These are phyloP conservation scores for Macrotrachela quadricornifera DNA, from an alignment of 1,140 invertebrate genomes.

Conservation along the genomic window DNA sequence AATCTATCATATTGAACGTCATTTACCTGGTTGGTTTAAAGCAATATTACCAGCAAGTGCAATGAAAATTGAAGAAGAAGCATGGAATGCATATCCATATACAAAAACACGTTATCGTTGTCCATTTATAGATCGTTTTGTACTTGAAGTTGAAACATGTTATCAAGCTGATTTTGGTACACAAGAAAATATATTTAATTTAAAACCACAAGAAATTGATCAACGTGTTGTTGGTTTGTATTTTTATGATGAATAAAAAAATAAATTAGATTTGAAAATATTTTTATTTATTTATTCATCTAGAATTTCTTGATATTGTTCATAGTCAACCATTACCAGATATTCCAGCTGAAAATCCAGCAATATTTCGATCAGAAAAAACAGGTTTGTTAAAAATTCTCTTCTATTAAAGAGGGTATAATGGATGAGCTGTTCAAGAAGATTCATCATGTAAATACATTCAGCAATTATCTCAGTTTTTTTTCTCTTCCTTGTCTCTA, in stretches of 20 bases:
- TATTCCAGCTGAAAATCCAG: slow-evolving; percentile 77
- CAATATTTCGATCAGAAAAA: slow-evolving; percentile 63
- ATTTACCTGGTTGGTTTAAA: slow-evolving; percentile 43
- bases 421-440: too few relatives aligned
- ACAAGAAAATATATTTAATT: slow-evolving; percentile 87
- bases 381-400: slow-evolving; percentile 30
- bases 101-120: slow-evolving; percentile 82
- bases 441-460: too few relatives aligned
- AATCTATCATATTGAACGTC: slow-evolving; percentile 90
- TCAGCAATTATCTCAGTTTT: too few relatives aligned
- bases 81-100: slow-evolving; percentile 98
- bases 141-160: slow-evolving; percentile 89
- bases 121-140: slow-evolving; percentile 96
- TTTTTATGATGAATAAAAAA: background rate
- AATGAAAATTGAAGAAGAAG: slow-evolving; percentile 84
- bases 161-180: slow-evolving; percentile 81
- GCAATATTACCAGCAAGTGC: slow-evolving; percentile 65
- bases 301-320: slow-evolving; percentile 92
- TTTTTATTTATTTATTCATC: too few relatives aligned
- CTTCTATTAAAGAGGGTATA: too few relatives aligned
- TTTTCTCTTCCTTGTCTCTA: too few relatives aligned
- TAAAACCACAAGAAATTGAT: slow-evolving; percentile 53
- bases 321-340: slow-evolving; percentile 47
- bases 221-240: slow-evolving; percentile 62
- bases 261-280: background rate